A percentile compares a stretch with the other conserved stretches of the same genome.
Evolutionary conservation across 35 echinoderm and acorn worm genomes (phyloP).

Genomic region (Strongylocentrotus purpuratus): DNA sequence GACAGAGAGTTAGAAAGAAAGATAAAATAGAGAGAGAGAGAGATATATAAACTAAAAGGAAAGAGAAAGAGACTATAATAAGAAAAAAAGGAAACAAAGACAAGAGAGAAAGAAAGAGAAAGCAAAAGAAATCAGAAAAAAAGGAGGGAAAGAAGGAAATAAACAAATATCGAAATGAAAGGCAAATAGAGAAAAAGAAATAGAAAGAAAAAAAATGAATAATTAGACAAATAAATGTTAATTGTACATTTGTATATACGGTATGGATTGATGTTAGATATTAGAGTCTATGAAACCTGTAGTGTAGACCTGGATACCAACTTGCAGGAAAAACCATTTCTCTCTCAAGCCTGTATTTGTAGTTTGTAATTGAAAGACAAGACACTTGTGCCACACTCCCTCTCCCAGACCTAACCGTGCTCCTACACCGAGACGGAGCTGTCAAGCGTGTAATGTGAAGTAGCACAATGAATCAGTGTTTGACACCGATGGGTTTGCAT

Average conservation of each 20-base stretch:
- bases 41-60: neutral
- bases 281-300: neutral
- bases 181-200: neutral
- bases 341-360: neutral
- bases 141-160: too few species aligned
- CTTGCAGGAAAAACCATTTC: neutral
- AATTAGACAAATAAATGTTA: neutral
- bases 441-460: conserved; percentile 16
- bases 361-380: neutral
- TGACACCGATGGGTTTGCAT: conserved; percentile 13
- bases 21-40: neutral
- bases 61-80: neutral
- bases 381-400: neutral
- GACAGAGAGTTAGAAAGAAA: neutral
- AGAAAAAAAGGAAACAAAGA: too few species aligned
- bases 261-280: neutral
- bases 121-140: too few species aligned
- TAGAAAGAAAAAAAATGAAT: too few species aligned
- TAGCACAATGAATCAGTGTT: conserved; percentile 3
- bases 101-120: too few species aligned
- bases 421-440: neutral
- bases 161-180: neutral
- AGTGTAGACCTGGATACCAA: neutral
- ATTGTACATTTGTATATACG: neutral
- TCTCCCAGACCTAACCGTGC: neutral